Conservation (phyloP, 2,888 invertebrate species). For the Hofmannophila pseudospretella region DNA sequence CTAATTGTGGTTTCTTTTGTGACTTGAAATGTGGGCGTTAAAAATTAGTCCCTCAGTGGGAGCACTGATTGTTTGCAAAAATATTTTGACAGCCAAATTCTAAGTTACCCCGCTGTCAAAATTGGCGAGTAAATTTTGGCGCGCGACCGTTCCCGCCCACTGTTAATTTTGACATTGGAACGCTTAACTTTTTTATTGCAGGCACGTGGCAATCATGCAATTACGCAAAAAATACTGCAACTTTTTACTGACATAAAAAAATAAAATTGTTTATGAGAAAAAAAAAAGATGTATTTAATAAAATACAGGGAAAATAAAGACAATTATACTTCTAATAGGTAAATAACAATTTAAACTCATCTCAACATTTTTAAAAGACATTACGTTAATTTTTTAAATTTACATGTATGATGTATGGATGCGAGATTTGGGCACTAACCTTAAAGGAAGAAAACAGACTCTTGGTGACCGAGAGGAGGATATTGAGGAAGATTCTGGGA, state of each 20-base stretch:
- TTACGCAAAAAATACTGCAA: slow-evolving; percentile 25
- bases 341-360: too few relatives aligned
- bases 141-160: slow-evolving; percentile 50
- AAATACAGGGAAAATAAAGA: too few relatives aligned
- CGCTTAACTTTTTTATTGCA: slow-evolving; percentile 64
- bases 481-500: too few relatives aligned
- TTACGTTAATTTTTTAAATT: too few relatives aligned
- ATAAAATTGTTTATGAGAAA: slow-evolving; percentile 3
- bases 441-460: too few relatives aligned
- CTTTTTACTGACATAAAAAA: slow-evolving; percentile 29
- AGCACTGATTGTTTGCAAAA: slow-evolving; percentile 70
- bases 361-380: too few relatives aligned
- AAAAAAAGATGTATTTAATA: too few relatives aligned
- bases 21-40: slow-evolving; percentile 48
- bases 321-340: too few relatives aligned
- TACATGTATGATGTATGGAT: too few relatives aligned
- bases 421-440: too few relatives aligned
- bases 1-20: slow-evolving; percentile 78
- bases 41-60: slow-evolving; percentile 31
- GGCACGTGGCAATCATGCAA: slow-evolving; percentile 52
- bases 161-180: slow-evolving; percentile 62
- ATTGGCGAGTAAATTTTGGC: slow-evolving; percentile 64
- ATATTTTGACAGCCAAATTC: slow-evolving; percentile 75
- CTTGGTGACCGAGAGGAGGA: too few relatives aligned
- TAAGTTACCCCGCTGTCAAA: slow-evolving; percentile 60